These are phyloP conservation scores for Ophion slaviceki DNA, from an alignment of 2,888 invertebrate species.

Conservation along the genomic window DNA sequence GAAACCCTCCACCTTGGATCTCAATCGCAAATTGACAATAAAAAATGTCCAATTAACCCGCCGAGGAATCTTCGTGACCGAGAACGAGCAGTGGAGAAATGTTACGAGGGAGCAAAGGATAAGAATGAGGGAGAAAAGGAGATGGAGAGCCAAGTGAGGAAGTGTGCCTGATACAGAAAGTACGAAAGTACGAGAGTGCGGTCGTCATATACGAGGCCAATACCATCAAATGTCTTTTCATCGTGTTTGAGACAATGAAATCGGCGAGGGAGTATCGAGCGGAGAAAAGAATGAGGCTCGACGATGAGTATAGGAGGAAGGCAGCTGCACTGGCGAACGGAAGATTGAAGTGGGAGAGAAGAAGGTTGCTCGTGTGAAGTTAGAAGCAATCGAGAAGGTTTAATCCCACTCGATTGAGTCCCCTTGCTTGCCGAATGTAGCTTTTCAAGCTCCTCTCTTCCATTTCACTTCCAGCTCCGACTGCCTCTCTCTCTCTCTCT, in stretches of 20 bases:
- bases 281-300: constrained; percentile 57
- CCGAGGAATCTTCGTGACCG: constrained; percentile 64
- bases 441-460: constrained; percentile 61
- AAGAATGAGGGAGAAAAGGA: constrained; percentile 41
- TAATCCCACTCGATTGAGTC: constrained; percentile 82
- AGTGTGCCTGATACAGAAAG: constrained; percentile 50
- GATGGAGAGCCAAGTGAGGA: constrained; percentile 35
- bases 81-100: constrained; percentile 34
- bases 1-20: constrained; percentile 70
- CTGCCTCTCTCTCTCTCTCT: constrained; percentile 44
- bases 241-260: constrained; percentile 60
- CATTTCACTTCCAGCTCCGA: constrained; percentile 50
- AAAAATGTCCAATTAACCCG: constrained; percentile 83
- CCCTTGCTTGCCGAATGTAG: constrained; percentile 74
- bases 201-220: constrained; percentile 50
- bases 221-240: constrained; percentile 72
- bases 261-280: constrained; percentile 54
- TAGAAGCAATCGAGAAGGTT: constrained; percentile 82
- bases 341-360: constrained; percentile 33
- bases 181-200: constrained; percentile 60
- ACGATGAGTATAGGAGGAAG: constrained; percentile 35
- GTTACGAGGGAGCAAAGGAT: constrained; percentile 34
- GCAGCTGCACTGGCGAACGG: constrained; percentile 19
- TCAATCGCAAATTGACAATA: constrained; percentile 83
- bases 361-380: constrained; percentile 79